Conservation (phyloP, 2,888 invertebrate genomes). For the Drosophila kambysellisi region DNA sequence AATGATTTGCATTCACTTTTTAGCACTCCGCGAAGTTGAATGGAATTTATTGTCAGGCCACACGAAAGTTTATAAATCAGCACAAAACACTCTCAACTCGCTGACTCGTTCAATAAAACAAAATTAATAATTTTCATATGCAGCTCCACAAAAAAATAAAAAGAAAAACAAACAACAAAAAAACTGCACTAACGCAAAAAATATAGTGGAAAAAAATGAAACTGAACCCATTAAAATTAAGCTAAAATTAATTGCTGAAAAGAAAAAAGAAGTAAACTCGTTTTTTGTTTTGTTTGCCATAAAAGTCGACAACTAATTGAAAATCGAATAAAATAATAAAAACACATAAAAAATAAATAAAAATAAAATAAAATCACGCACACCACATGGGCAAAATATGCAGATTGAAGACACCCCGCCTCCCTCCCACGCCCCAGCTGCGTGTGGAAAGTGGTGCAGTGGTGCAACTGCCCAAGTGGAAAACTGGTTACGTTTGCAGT, state of each 20-base stretch:
- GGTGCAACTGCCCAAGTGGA: conserved; percentile 45
- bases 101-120: conserved; percentile 37
- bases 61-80: conserved; percentile 66
- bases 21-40: conserved; percentile 48
- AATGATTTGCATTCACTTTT: conserved; percentile 79
- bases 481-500: conserved; percentile 68
- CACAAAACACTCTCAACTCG: conserved; percentile 32
- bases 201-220: neutral
- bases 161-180: neutral
- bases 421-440: neutral
- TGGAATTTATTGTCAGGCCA: conserved; percentile 64
- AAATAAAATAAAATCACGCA: conserved; percentile 49
- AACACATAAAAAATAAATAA: neutral
- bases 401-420: conserved; percentile 25
- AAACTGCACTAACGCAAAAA: conserved; percentile 2
- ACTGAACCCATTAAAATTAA: conserved; percentile 56
- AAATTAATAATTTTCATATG: conserved; percentile 39
- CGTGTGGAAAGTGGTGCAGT: conserved; percentile 48
- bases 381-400: conserved; percentile 24
- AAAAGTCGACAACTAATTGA: conserved; percentile 65
- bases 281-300: conserved; percentile 49
- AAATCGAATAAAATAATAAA: conserved; percentile 40
- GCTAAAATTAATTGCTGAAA: conserved; percentile 70
- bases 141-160: conserved; percentile 17
- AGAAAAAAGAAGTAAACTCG: conserved; percentile 46